These are phyloP conservation scores for Diabrotica balteata DNA, from an alignment of 2,888 invertebrate genomes.

Conservation along the genomic window DNA sequence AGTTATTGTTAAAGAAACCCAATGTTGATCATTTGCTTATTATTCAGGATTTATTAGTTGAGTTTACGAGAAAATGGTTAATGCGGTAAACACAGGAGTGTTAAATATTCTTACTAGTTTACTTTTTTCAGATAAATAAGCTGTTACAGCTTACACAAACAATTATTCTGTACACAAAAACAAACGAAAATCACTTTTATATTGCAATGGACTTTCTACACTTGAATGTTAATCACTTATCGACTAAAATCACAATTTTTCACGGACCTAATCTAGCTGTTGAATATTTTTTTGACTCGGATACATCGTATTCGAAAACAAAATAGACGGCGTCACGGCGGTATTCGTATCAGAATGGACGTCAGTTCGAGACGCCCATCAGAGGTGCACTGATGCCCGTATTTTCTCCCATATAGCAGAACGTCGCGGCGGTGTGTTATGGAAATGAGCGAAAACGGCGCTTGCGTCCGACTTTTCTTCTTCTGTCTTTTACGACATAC, in stretches of 20 bases:
- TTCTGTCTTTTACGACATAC: constrained; percentile 3
- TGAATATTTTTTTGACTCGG: not conserved
- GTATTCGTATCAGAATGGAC: constrained; percentile 3
- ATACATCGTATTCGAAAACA: constrained; percentile 16
- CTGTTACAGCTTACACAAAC: no score
- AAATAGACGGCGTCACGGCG: constrained; percentile 16
- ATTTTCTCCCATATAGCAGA: constrained; percentile 12
- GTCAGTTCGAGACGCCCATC: constrained; percentile 18
- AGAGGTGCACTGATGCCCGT: constrained; percentile 26
- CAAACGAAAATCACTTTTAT: no score
- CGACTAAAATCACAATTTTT: not conserved
- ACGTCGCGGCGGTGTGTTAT: constrained; percentile 21
- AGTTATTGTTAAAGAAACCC: no score
- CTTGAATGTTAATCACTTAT: not conserved
- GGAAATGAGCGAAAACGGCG: constrained; percentile 26
- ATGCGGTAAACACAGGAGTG: no score
- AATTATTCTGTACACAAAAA: no score
- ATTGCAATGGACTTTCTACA: not conserved
- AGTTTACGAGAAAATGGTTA: no score
- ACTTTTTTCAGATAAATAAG: no score
- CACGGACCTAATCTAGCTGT: constrained; percentile 4
- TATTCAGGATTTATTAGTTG: no score
- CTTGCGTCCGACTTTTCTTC: constrained; percentile 29
- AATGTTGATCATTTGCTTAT: no score
- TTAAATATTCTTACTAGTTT: no score